Evolutionary conservation across 2,888 invertebrate species (phyloP).

Genomic region (Schrankia costaestrigalis): DNA sequence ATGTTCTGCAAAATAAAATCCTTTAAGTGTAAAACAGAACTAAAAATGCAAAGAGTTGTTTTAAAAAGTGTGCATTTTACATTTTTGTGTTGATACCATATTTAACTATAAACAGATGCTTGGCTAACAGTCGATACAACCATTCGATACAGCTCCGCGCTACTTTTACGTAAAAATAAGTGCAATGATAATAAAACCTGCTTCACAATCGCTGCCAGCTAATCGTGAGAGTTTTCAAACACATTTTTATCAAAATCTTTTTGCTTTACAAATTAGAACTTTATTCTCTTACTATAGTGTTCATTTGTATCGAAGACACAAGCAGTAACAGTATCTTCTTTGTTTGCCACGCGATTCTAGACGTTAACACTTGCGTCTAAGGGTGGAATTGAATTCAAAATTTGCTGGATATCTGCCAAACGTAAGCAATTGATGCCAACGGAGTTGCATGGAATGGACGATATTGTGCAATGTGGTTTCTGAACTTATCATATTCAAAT

Average conservation of each 20-base stretch:
- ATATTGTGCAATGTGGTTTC: constrained; percentile 8
- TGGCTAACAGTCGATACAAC: not conserved
- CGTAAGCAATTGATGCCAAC: constrained; percentile 26
- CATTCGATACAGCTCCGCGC: constrained; percentile 4
- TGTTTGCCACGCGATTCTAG: constrained; percentile 4
- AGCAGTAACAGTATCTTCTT: not conserved
- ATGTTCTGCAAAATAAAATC: too few relatives aligned
- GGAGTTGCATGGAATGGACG: constrained; percentile 19
- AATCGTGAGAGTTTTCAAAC: constrained; percentile 34
- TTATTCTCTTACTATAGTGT: constrained; percentile 5
- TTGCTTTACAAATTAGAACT: constrained; percentile 5
- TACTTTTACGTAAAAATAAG: constrained; percentile 23
- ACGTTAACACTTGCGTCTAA: constrained; percentile 5
- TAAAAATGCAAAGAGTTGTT: too few relatives aligned
- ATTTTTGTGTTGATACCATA: too few relatives aligned
- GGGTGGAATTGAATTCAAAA: constrained; percentile 4
- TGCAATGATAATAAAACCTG: constrained; percentile 25
- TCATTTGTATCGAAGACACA: not conserved
- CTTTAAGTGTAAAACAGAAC: too few relatives aligned
- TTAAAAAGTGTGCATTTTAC: too few relatives aligned
- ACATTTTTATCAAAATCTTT: constrained; percentile 18
- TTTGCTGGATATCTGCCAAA: constrained; percentile 27
- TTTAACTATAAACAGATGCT: too few relatives aligned
- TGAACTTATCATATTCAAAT: constrained; percentile 10
- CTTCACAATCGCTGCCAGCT: constrained; percentile 27